Evolutionary conservation across 1,140 invertebrate species (phyloP).

Genomic region (Cherax destructor): DNA sequence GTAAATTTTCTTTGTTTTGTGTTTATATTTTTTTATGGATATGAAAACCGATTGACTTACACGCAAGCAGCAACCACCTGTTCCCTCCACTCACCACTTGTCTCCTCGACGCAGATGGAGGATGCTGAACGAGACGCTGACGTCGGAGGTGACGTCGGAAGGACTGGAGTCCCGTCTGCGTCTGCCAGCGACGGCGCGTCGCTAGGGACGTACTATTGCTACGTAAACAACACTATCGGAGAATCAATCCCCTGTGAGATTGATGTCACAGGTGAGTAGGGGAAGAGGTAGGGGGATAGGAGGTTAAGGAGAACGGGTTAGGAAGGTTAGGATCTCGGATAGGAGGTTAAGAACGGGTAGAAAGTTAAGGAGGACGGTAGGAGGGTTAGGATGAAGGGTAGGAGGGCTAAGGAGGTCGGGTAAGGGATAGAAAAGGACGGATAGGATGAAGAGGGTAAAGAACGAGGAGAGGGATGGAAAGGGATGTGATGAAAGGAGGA

Average conservation of each 20-base stretch:
- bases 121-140: conserved; percentile 84
- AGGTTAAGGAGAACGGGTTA: background rate
- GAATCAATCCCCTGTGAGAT: conserved; percentile 84
- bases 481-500: too few relatives aligned
- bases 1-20: too few relatives aligned
- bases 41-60: too few relatives aligned
- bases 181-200: conserved; percentile 78
- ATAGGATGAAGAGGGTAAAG: background rate
- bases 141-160: conserved; percentile 77
- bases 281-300: conserved; percentile 78
- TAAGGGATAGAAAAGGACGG: background rate
- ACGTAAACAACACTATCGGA: conserved; percentile 89
- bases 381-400: too few relatives aligned
- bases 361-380: too few relatives aligned
- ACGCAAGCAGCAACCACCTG: background rate
- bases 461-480: background rate
- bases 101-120: conserved; percentile 79
- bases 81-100: background rate
- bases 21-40: too few relatives aligned
- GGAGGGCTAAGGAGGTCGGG: too few relatives aligned
- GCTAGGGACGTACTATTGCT: conserved; percentile 88
- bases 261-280: conserved; percentile 83
- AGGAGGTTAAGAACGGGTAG: too few relatives aligned
- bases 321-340: background rate
- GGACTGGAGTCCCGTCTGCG: conserved; percentile 72